These are phyloP conservation scores for Pseudomyrmex dendroicus DNA, from an alignment of 1,140 invertebrate species.

Conservation along the genomic window DNA sequence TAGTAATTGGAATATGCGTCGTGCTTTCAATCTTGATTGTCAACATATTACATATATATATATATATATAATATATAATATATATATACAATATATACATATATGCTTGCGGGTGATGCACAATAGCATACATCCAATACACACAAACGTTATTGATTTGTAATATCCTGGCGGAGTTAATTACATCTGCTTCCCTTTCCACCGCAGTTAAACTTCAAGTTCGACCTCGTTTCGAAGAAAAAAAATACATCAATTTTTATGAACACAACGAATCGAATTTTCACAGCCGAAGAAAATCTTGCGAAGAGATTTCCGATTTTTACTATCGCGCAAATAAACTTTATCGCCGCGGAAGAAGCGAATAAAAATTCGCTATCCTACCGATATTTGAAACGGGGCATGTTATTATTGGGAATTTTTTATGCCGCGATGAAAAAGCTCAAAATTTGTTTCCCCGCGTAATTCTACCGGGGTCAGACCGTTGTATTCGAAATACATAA, in stretches of 20 bases:
- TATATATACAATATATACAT: conserved; percentile 6
- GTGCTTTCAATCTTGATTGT: conserved; percentile 44
- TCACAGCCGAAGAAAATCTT: conserved; percentile 7
- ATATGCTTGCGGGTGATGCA: conserved; percentile 26
- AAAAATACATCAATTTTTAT: conserved; percentile 34
- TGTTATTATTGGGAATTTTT: neutral
- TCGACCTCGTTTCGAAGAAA: conserved; percentile 1
- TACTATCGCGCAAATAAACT: conserved; percentile 15
- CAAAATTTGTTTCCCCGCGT: too few relatives aligned
- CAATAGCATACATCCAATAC: conserved; percentile 46
- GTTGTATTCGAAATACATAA: conserved; percentile 14
- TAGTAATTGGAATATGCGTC: conserved; percentile 19
- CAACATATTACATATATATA: conserved; percentile 23
- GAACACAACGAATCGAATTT: conserved; percentile 55
- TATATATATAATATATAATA: neutral
- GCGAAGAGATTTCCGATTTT: conserved; percentile 13
- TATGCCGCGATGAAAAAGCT: too few relatives aligned
- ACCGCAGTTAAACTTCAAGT: conserved; percentile 11
- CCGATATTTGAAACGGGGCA: neutral
- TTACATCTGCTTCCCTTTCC: conserved; percentile 37
- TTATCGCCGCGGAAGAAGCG: conserved; percentile 40
- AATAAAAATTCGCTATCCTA: conserved; percentile 42
- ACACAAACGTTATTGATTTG: conserved; percentile 46
- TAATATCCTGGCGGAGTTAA: conserved; percentile 46
- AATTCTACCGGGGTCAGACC: too few relatives aligned